These are phyloP conservation scores for Palythoa heliodiscus DNA, from an alignment of 92 coral and sea anemone genomes.

Conservation along the genomic window DNA sequence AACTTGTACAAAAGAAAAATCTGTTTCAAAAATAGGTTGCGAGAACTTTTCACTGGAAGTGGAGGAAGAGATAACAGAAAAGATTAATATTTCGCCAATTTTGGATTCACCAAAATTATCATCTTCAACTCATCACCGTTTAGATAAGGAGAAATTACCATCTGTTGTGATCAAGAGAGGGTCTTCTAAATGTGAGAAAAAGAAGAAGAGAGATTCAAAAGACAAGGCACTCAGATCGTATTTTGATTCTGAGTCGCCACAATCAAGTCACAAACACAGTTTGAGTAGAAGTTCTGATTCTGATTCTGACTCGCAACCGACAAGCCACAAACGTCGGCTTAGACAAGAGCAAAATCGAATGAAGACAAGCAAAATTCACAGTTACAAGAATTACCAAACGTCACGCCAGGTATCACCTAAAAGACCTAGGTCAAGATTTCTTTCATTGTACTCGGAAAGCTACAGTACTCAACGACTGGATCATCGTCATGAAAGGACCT, in stretches of 20 bases:
- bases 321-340: neutral
- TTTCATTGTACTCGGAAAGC: slow-evolving; percentile 20
- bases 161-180: neutral
- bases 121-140: neutral
- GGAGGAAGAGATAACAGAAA: neutral
- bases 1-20: neutral
- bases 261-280: neutral
- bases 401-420: neutral
- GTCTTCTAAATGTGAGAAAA: neutral
- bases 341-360: neutral
- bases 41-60: neutral
- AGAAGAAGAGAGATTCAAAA: neutral
- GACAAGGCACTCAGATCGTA: neutral
- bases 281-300: neutral
- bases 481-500: neutral
- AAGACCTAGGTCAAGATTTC: neutral
- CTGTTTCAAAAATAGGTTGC: neutral
- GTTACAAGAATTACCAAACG: neutral
- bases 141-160: neutral
- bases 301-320: neutral
- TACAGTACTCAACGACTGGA: neutral
- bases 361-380: neutral
- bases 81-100: neutral
- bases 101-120: neutral
- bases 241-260: neutral